phyloP scores from a whole-genome alignment of 2,888 invertebrate genomes.

The Diploptera punctata region DNA sequence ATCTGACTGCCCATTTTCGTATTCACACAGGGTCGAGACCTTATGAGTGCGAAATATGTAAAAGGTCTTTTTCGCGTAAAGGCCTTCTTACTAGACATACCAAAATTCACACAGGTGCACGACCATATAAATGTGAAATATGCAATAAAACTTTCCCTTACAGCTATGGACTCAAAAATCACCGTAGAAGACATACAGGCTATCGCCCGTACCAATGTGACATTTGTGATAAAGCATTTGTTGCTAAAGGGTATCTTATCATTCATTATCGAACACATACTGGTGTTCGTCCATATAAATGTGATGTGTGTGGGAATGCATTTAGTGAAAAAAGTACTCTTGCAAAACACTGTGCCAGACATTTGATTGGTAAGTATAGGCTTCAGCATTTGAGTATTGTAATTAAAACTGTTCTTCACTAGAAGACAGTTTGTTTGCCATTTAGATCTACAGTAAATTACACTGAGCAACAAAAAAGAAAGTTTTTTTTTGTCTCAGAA shows the following conservation, averaged over 20 bases:
- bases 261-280: conserved; percentile 8
- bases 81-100: background rate
- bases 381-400: too few relatives aligned
- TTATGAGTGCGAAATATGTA: background rate
- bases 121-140: background rate
- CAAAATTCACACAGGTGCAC: background rate
- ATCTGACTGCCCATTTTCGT: background rate
- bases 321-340: background rate
- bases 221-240: background rate
- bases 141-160: background rate
- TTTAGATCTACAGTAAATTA: too few relatives aligned
- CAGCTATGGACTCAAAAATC: background rate
- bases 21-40: background rate
- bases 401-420: too few relatives aligned
- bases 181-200: background rate
- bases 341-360: background rate
- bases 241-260: background rate
- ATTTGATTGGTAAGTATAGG: too few relatives aligned
- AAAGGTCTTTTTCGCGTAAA: too few relatives aligned
- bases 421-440: too few relatives aligned
- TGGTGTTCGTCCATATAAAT: conserved; percentile 2
- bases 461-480: too few relatives aligned
- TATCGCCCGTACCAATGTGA: background rate
- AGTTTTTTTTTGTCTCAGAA: too few relatives aligned
- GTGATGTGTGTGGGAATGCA: conserved; percentile 8